Evolutionary conservation across 2,888 invertebrate species (phyloP), one percentile per base, ranked within the genome.

Genomic region (Andrena bicolor): DNA sequence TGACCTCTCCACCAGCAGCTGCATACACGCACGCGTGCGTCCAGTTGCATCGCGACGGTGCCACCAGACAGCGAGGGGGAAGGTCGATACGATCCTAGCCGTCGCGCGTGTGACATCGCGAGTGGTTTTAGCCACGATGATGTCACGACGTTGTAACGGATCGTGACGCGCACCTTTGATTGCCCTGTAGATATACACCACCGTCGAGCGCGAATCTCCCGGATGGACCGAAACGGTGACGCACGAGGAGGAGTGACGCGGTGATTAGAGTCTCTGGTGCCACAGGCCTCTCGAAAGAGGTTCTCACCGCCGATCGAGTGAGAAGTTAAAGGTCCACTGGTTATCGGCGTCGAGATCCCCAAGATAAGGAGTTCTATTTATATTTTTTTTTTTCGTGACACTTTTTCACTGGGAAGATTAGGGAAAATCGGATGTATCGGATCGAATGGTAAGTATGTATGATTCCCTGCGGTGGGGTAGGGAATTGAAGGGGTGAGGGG

Each of bases 121-220:
- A 41, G 65, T 58, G 41, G 73, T 83, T 86, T 86, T 88, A 86
- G 82, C 84, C 41, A 60, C 84, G 80, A 80, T 89, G 90, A 90
- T 90, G 90, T 89, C 90, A 90, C 82, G 58, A 32, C 32, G 76
- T 84, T 75, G 80, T 88, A 89, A 88, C 89, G 85, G 85, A 16
- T 82, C 85, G 83, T 88, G 88, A 88, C 89, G 89, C 56, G 64
- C 10, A 13, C 56, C 74, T 73, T 80, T 79, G 80, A 85, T 88
- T 78, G 77, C 53, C 53, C 60, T 74, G 48, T 80, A 66, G 83
- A 82, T 77, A 82, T 80, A 75, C 0, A 20, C 20, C 20, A 51
- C 20, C 23, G 10, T 0, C 20, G 23, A 63, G 28, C 75, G 75
- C 63, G 80, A 82, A 84, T 85, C 87, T 81, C 79, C 80, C 64